Evolutionary conservation across 2,888 invertebrate genomes (phyloP).

Genomic region (Synergus itoensis): DNA sequence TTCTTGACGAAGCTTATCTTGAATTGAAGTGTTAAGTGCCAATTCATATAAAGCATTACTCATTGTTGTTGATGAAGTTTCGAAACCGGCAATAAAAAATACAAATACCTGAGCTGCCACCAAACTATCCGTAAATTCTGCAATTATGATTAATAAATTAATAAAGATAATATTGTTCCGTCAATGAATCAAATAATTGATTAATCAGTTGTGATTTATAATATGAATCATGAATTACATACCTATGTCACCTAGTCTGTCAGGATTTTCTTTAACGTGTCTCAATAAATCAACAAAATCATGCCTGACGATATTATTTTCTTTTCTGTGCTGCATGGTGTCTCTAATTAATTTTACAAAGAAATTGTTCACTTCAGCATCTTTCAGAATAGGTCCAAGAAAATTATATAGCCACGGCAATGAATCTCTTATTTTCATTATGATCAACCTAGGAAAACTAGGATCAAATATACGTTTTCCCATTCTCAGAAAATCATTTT

Average conservation of each 20-base stretch:
- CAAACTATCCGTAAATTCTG: slow-evolving; percentile 71
- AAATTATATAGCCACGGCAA: slow-evolving; percentile 59
- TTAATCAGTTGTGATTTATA: too few relatives aligned
- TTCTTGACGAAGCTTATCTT: slow-evolving; percentile 74
- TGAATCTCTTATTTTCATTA: slow-evolving; percentile 44
- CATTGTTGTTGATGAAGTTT: slow-evolving; percentile 77
- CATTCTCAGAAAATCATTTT: slow-evolving; percentile 72
- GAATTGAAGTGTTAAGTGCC: slow-evolving; percentile 75
- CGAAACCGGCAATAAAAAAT: slow-evolving; percentile 78
- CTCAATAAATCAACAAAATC: slow-evolving; percentile 78
- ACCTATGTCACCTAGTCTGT: slow-evolving; percentile 62
- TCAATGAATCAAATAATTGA: too few relatives aligned
- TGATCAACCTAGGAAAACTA: slow-evolving; percentile 39
- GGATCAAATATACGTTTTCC: slow-evolving; percentile 65
- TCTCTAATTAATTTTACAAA: slow-evolving; percentile 68
- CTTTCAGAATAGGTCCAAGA: slow-evolving; percentile 55
- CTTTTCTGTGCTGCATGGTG: slow-evolving; percentile 73
- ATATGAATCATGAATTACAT: slow-evolving; percentile 16
- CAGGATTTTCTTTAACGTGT: slow-evolving; percentile 66
- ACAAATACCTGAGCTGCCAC: slow-evolving; percentile 76
- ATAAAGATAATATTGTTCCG: not conserved
- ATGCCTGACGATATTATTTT: slow-evolving; percentile 73
- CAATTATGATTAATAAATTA: slow-evolving; percentile 34
- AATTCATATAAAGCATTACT: slow-evolving; percentile 76
- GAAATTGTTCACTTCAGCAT: slow-evolving; percentile 65